Percentiles rank a stretch among this genome's conserved stretches.
Evolutionary conservation across 2,113 vertebrate genomes (phyloP).

Genomic region (Melanotaenia duboulayi): DNA sequence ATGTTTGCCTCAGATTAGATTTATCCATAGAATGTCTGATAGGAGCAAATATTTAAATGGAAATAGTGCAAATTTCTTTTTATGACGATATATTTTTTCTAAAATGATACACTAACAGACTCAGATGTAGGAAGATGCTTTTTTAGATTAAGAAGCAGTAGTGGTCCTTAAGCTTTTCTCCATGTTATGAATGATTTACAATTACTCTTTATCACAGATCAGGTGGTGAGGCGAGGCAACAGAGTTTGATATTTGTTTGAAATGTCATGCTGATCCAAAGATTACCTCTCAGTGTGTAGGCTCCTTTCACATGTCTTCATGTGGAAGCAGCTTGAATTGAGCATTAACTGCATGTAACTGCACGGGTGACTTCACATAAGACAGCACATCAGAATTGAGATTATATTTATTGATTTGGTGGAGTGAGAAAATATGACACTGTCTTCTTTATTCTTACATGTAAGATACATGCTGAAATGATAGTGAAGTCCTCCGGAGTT

Average conservation of each 20-base stretch:
- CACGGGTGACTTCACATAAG: neutral
- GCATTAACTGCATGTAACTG: neutral
- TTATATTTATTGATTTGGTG: neutral
- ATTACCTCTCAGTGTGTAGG: neutral
- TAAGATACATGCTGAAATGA: neutral
- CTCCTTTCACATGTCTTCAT: constrained; percentile 2
- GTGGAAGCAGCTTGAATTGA: neutral
- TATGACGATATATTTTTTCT: constrained; percentile 35
- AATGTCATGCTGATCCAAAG: constrained; percentile 20
- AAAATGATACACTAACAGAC: constrained; percentile 3
- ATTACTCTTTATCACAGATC: constrained; percentile 29
- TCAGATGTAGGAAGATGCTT: constrained; percentile 11
- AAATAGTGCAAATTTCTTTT: neutral
- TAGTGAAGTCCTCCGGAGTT: neutral
- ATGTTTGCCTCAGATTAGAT: constrained; percentile 16
- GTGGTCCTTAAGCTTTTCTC: constrained; percentile 18
- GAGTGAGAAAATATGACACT: neutral
- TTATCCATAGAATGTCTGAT: neutral
- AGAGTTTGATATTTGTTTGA: constrained; percentile 11
- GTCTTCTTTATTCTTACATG: no score
- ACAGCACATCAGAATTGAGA: neutral
- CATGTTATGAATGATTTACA: constrained; percentile 22
- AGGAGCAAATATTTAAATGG: constrained; percentile 1
- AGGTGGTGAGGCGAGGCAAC: neutral
- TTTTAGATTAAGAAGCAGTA: constrained; percentile 39